These are phyloP conservation scores for Coryphaenoides rupestris DNA, from an alignment of 2,113 vertebrate genomes.

Conservation along the genomic window DNA sequence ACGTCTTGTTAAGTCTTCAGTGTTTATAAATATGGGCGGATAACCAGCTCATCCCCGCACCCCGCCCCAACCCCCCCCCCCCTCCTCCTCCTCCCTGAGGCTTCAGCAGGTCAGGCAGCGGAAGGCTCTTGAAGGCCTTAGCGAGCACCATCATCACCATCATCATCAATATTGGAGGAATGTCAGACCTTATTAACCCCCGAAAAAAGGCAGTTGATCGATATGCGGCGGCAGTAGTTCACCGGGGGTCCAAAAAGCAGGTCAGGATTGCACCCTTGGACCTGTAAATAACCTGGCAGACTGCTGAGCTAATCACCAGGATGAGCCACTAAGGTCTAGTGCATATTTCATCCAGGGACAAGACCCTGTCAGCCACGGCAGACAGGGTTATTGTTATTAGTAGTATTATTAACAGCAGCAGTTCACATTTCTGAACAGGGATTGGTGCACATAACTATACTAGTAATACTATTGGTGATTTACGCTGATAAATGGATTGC, in stretches of 20 bases:
- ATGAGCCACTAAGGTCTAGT: constrained; percentile 45
- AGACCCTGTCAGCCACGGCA: constrained; percentile 16
- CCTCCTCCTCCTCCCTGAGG: constrained; percentile 24
- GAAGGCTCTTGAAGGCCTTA: constrained; percentile 54
- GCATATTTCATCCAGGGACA: constrained; percentile 36
- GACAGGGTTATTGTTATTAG: constrained; percentile 16
- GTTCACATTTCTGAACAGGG: background rate
- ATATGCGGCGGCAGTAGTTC: constrained; percentile 48
- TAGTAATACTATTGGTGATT: too few relatives aligned
- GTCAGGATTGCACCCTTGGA: constrained; percentile 55
- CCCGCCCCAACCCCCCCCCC: too few relatives aligned
- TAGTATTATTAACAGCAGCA: constrained; percentile 12
- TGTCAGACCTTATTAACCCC: constrained; percentile 75
- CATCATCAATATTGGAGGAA: constrained; percentile 19
- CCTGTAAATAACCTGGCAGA: constrained; percentile 61
- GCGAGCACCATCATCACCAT: constrained; percentile 67
- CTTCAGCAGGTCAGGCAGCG: constrained; percentile 25
- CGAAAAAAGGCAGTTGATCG: constrained; percentile 59
- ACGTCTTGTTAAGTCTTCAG: constrained; percentile 30
- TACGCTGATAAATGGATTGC: too few relatives aligned
- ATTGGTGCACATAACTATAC: background rate
- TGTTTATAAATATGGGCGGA: constrained; percentile 49
- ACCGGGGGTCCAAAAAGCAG: constrained; percentile 60
- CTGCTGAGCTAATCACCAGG: constrained; percentile 51
- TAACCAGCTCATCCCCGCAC: constrained; percentile 16